Base-by-base conservation (phyloP, 1,140 invertebrate genomes). In the Phymastichus coffea region DNA sequence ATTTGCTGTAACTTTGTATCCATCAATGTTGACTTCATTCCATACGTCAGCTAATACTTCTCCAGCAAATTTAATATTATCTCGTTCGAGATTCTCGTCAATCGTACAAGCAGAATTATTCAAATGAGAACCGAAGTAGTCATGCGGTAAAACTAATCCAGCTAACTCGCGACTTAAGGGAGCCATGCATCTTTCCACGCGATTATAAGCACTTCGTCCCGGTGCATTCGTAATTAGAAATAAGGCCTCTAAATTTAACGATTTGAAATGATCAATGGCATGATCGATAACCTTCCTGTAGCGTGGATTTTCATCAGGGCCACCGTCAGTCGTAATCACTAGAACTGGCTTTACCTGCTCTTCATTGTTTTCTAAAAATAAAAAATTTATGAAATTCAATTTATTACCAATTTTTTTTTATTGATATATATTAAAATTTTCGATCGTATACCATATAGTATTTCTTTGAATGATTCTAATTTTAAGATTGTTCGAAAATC, bases 161-260 rank as follows among this genome's bases (percentile, higher is more conserved):
- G 72, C 28, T 15, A 79, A 59, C 54, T 73, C 69, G 26, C 63
- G 59, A 57, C 69, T 75, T 15, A 80, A 57, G 22, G 75, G 74
- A 35, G 76, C 77, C 76, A 79, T 71, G n/a, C 69, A 23, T 19
- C 64, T 61, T 60, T 70, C 69, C 10, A 68, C 66, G 6, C 65
- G 37, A 30, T 73, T 71, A 65, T 73, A 57, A 72, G 63, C 64
- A 63, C 70, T 76, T 37, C 63, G 41, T 35, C 58, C 63, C 4
- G 58, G 56, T 22, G 58, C 78, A 75, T 81, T 76, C n/a, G 75
- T 78, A 14, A 65, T 70, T 53, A 80, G 68, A 62, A 76, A 80
- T 44, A 79, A 25, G 33, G 71, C 74, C 64, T 81, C 79, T 35
- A 80, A 63, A 69, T 81, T 66, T 52, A 66, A 57, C 44, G 68